Evolutionary conservation across 53 echinoderm and acorn worm species (phyloP).

Genomic region (Hippasteria phrygiana): DNA sequence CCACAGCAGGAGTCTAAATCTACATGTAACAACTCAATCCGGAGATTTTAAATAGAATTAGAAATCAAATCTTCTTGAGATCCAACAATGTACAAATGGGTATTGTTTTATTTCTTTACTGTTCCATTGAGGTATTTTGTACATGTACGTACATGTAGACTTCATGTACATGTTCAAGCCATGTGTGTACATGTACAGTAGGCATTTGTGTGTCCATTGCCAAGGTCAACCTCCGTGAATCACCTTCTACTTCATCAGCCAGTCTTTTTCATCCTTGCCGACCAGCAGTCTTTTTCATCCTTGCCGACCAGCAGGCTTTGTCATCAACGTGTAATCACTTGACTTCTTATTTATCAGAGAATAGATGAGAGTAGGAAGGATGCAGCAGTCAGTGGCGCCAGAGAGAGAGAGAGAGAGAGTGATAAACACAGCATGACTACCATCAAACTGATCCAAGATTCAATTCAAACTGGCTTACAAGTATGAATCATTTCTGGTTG

Average conservation of each 20-base stretch:
- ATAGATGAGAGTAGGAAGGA: conserved; percentile 13
- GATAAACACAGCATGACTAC: conserved; percentile 1
- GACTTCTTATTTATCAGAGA: conserved; percentile 42
- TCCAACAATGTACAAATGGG: no score
- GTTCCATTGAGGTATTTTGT: no score
- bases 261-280: background rate
- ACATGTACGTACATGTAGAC: no score
- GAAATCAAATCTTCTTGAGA: no score
- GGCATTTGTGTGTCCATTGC: background rate
- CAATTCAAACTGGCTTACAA: conserved; percentile 27
- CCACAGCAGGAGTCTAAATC: no score
- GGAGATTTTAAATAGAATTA: no score
- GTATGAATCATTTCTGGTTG: conserved; percentile 11
- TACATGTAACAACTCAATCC: no score
- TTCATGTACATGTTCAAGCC: no score
- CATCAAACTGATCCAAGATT: conserved; percentile 48
- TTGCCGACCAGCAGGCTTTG: background rate
- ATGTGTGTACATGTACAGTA: no score
- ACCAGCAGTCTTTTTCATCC: background rate
- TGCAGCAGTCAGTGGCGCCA: conserved; percentile 9
- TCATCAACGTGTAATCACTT: conserved; percentile 2
- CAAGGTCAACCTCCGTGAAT: conserved; percentile 29
- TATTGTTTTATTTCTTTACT: no score
- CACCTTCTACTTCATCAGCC: no score
- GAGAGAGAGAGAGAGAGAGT: background rate